Conservation (phyloP, 2,888 invertebrate species). For the Tromatobia lineatoria region DNA sequence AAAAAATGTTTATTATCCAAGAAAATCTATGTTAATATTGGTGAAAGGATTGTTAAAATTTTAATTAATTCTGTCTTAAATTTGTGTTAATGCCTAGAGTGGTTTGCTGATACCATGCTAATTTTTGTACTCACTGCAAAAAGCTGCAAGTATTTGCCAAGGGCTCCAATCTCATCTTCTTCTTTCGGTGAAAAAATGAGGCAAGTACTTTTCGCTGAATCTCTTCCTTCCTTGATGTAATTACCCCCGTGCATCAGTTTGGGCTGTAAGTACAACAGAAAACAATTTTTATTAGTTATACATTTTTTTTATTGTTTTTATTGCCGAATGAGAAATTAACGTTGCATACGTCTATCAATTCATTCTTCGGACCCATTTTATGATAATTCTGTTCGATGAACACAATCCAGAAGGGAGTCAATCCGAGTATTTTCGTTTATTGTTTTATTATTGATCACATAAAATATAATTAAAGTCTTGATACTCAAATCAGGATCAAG, state of each 20-base stretch:
- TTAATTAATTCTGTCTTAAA: too few relatives aligned
- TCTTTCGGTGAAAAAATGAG: conserved; percentile 95
- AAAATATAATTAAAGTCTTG: not conserved
- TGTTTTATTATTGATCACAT: not conserved
- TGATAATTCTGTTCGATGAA: not conserved
- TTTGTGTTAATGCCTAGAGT: not conserved
- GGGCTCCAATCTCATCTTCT: conserved; percentile 93
- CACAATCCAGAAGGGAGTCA: not conserved
- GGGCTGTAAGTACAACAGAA: conserved; percentile 87
- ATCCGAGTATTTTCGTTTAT: not conserved
- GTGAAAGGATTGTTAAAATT: too few relatives aligned
- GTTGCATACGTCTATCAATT: conserved; percentile 47
- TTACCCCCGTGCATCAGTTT: conserved; percentile 93
- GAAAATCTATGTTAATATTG: too few relatives aligned
- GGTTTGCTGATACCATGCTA: not conserved
- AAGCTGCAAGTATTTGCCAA: conserved; percentile 95
- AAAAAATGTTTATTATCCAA: too few relatives aligned
- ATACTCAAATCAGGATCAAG: not conserved
- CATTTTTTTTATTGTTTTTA: too few relatives aligned
- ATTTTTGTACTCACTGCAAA: conserved; percentile 89
- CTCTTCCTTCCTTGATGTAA: conserved; percentile 93
- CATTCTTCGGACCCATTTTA: conserved; percentile 32
- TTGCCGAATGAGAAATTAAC: not conserved
- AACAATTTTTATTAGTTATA: conserved; percentile 22
- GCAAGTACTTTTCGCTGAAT: conserved; percentile 92